Evolutionary conservation across 2,888 invertebrate genomes (phyloP), one percentile per base, ranked within the genome.

Genomic region (Eustalomyia histrio): DNA sequence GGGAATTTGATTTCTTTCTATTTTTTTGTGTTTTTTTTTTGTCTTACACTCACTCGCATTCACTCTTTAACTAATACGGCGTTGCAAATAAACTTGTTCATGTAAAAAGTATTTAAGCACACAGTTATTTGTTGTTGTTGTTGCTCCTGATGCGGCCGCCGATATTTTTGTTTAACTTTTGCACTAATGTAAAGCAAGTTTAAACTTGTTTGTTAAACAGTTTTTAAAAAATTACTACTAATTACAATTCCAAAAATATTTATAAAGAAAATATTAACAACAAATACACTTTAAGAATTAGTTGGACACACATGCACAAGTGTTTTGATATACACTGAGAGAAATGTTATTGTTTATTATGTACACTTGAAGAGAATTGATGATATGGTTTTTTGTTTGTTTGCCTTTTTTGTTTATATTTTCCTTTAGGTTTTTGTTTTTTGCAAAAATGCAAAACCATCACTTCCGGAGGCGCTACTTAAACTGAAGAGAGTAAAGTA

Each of bases 381-480:
- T 68, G 33, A 16, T 52, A 50, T 29, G 16, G 12, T 21, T 17
- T 29, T 71, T 67, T 60, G 21, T 50, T 50, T 47, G 55, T 69
- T 78, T 52, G n/a, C 14, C n/a, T n/a, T 52, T 53, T 16, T 50
- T 18, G 60, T 29, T 29, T 29, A 29, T 29, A 21, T 8, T 12
- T 61, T 24, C 1, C 43, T 17, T 67, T 50, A n/a, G 47, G 2
- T 35, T 55, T 53, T 80, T 50, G 2, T 18, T 76, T 71, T 63
- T 76, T 71, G 69, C 71, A 80, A 72, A 58, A 71, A 72, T 80
- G 76, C 76, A 87, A 89, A 88, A 90, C 89, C 89, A 88, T 89
- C 89, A 90, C 90, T 90, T 90, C 90, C 90, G 90, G 90, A 89
- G 89, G 89, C 90, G 89, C 90, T 89, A 88, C 88, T 88, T 87